Base-by-base conservation (phyloP, 2,113 vertebrate genomes). In the Tenrec ecaudatus region DNA sequence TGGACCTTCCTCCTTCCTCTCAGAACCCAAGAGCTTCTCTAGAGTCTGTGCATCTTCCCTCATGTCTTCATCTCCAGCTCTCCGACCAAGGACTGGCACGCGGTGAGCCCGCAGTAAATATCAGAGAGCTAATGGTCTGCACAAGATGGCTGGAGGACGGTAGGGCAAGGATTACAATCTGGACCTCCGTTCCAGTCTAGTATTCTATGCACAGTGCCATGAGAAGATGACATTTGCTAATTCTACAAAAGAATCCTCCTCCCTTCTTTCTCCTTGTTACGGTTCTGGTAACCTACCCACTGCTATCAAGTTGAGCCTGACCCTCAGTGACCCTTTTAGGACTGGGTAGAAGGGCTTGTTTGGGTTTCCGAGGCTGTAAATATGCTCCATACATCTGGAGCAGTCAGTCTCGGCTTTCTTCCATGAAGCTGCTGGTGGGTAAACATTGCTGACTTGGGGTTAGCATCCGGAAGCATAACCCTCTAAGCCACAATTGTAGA, bases 161-260 rank as follows among this genome's bases (percentile, higher is more conserved):
- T 0, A 64, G 27, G 23, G 38, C 5, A 8, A 38, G 27, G 8
- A 47, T 6, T 23, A 25, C 10, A 40, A 53, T 36, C 76, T 38
- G 87, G 76, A 22, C 3, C 19, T 86, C 40, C 38, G 38, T 83
- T 38, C 69, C 17, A 68, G 31, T n/a, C 40, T 73, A 83, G 36
- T 75, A 15, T 71, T 87, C 57, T 83, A 58, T 73, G 33, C 6
- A 71, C 20, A 57, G 3, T 19, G 29, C 47, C 40, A 36, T 23
- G 38, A 92, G 86, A 86, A 88, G 79, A 88, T 62, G 66, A 62
- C 6, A 22, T 43, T 86, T 69, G 76, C 38, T 29, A 69, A 92
- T 27, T 79, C 36, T 64, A 38, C 29, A 15, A 75, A 93, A 68
- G 47, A 40, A 19, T 2, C 47, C 80, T 47, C 66, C 33, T 77